These are phyloP conservation scores for Turdus rufiventris DNA, from an alignment of 2,113 vertebrate species.

Conservation along the genomic window DNA sequence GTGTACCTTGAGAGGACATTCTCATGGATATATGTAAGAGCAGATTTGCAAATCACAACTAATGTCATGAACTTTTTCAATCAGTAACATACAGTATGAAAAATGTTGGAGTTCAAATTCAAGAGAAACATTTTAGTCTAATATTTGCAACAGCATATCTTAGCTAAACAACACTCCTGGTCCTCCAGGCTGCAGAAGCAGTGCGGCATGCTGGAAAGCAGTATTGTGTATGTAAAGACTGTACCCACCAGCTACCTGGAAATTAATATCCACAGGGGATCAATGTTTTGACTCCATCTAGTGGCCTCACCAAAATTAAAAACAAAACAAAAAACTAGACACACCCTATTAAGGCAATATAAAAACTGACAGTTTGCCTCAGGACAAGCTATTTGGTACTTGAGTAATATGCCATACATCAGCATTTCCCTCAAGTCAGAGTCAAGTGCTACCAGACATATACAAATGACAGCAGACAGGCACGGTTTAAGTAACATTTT, in stretches of 20 bases:
- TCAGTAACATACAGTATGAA: not conserved
- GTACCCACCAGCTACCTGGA: fast-evolving
- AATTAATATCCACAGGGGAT: too few relatives aligned
- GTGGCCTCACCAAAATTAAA: not conserved
- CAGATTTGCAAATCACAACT: not conserved
- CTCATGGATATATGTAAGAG: fast-evolving
- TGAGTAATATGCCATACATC: not conserved
- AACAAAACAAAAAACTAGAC: not conserved
- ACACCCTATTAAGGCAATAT: not conserved
- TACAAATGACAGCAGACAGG: not conserved
- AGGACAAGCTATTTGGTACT: not conserved
- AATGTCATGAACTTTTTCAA: not conserved
- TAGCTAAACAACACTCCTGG: not conserved
- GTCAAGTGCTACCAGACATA: not conserved
- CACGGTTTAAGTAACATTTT: not conserved
- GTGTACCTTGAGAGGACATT: not conserved
- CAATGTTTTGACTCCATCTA: not conserved
- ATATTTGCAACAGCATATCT: not conserved
- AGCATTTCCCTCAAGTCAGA: not conserved
- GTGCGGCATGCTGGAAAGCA: not conserved
- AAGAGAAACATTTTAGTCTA: not conserved
- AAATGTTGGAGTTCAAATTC: not conserved
- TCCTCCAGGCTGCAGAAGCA: not conserved
- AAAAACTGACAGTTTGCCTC: not conserved
- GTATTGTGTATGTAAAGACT: fast-evolving